Evolutionary conservation across 2,797 vertebrate species (phyloP).

Genomic region (Enteromius treurensis): DNA sequence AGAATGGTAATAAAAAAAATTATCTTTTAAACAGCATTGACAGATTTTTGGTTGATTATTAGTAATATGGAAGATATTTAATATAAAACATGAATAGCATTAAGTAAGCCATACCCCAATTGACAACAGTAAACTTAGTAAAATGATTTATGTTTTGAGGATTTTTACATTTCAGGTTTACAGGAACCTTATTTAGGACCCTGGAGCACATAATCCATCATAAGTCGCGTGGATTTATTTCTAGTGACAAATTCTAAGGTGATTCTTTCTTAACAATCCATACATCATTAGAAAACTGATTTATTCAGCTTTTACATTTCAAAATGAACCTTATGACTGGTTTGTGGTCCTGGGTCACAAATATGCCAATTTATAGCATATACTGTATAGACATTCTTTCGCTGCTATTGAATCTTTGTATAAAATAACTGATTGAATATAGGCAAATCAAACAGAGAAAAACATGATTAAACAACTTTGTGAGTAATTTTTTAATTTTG

Average conservation of each 20-base stretch:
- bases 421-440: not conserved
- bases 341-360: too few relatives aligned
- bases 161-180: not conserved
- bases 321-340: too few relatives aligned
- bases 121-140: not conserved
- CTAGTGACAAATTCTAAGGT: too few relatives aligned
- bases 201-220: too few relatives aligned
- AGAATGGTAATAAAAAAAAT: not conserved
- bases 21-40: not conserved
- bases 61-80: not conserved
- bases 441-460: not conserved
- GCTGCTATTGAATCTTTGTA: not conserved
- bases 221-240: too few relatives aligned
- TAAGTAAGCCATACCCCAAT: not conserved
- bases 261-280: too few relatives aligned
- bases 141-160: not conserved
- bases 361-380: not conserved
- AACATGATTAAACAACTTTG: not conserved
- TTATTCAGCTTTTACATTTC: too few relatives aligned
- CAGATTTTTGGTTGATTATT: not conserved
- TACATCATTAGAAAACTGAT: too few relatives aligned
- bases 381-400: not conserved
- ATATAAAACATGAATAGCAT: not conserved
- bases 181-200: too few relatives aligned
- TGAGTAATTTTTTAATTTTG: not conserved